Conservation (phyloP, 2,797 vertebrate genomes). For the Gallirallus australis region DNA sequence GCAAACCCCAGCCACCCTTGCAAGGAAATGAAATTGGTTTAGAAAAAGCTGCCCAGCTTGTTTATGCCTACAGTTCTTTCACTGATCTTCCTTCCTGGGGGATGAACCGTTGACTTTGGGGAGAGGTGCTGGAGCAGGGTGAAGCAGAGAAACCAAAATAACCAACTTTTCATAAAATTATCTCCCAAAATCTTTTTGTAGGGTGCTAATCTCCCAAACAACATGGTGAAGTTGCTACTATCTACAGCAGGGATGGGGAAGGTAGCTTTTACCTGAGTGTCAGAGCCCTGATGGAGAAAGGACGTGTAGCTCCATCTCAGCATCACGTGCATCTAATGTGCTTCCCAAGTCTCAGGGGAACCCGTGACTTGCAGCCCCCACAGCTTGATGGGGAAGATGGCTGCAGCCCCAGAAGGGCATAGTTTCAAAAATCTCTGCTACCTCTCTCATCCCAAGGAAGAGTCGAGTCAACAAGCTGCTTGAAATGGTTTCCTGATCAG, state of each 20-base stretch:
- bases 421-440: not conserved
- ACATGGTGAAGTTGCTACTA: not conserved
- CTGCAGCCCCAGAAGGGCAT: not conserved
- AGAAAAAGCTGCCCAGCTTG: not conserved
- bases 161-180: rapidly evolving
- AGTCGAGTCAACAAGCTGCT: not conserved
- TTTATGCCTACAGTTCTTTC: not conserved
- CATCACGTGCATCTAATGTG: not conserved
- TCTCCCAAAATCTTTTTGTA: not conserved
- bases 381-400: not conserved
- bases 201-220: not conserved
- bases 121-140: not conserved
- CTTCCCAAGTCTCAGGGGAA: not conserved
- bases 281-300: not conserved
- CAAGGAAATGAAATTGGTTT: not conserved
- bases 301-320: not conserved
- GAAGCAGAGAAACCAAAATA: not conserved
- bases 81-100: not conserved
- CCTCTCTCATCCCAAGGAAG: not conserved
- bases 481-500: not conserved
- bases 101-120: not conserved
- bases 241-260: not conserved
- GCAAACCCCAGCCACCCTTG: not conserved
- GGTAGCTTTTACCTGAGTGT: not conserved
- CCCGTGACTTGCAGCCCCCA: not conserved